Conservation (phyloP, 2,888 invertebrate species). For the Morinoia aosen region DNA sequence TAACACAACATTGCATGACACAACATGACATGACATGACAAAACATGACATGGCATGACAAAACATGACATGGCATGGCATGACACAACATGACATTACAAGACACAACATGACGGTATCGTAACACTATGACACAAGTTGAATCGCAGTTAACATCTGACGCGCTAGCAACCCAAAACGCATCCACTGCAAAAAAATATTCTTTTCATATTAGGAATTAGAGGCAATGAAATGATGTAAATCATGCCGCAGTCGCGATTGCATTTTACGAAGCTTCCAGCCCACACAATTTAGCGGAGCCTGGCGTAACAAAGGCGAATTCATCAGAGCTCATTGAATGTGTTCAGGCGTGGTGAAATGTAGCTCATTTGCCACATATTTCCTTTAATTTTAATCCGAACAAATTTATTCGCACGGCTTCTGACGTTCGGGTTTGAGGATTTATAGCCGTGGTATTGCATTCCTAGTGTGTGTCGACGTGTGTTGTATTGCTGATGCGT, state of each 20-base stretch:
- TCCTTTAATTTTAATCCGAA: not conserved
- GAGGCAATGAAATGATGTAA: not conserved
- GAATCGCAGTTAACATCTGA: not conserved
- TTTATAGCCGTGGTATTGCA: too few relatives aligned
- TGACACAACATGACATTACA: too few relatives aligned
- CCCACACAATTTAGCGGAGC: not conserved
- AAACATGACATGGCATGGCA: too few relatives aligned
- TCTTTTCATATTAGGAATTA: not conserved
- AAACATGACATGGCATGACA: too few relatives aligned
- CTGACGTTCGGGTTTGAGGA: too few relatives aligned
- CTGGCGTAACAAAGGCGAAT: not conserved
- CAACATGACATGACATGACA: too few relatives aligned
- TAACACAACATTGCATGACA: too few relatives aligned
- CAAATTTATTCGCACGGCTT: too few relatives aligned
- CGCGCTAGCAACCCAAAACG: not conserved
- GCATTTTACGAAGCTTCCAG: not conserved
- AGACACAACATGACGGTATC: not conserved
- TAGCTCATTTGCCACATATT: not conserved
- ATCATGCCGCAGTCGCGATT: not conserved
- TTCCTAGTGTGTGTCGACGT: too few relatives aligned
- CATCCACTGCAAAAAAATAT: not conserved
- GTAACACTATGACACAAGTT: not conserved
- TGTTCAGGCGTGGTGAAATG: not conserved
- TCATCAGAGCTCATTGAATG: slow-evolving; percentile 2
- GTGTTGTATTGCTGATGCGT: too few relatives aligned